A percentile compares a stretch with the other conserved stretches of the same genome.
phyloP scores from a whole-genome alignment of 2,113 vertebrate genomes.

The Psophia crepitans region DNA sequence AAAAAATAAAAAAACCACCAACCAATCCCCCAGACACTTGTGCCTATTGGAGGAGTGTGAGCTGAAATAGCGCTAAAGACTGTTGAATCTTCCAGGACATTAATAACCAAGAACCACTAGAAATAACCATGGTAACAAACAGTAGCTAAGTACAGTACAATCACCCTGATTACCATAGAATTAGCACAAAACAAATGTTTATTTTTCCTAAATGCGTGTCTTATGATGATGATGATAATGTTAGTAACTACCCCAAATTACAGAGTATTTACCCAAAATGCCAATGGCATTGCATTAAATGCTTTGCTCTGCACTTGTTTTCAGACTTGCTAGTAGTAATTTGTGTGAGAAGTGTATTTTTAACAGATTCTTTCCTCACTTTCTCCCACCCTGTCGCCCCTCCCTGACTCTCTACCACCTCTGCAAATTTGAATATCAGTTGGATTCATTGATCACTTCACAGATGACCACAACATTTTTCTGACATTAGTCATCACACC shows the following conservation, averaged over 20 bases:
- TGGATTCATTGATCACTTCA: slow-evolving; percentile 21
- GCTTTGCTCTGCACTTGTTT: slow-evolving; percentile 65
- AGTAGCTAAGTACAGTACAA: slow-evolving; percentile 75
- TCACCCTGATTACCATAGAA: slow-evolving; percentile 80
- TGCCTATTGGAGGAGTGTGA: slow-evolving; percentile 19
- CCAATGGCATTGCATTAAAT: slow-evolving; percentile 42
- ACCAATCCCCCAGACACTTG: not conserved
- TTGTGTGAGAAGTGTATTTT: slow-evolving; percentile 50
- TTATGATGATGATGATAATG: slow-evolving; percentile 67
- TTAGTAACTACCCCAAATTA: slow-evolving; percentile 68
- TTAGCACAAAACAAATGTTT: slow-evolving; percentile 82
- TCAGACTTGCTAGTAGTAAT: slow-evolving; percentile 51
- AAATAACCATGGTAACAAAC: slow-evolving; percentile 80
- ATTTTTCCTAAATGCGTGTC: slow-evolving; percentile 73
- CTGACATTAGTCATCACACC: not conserved
- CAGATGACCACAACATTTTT: not conserved
- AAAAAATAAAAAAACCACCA: slow-evolving; percentile 3
- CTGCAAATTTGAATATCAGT: not conserved
- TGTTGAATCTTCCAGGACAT: slow-evolving; percentile 68
- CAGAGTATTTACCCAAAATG: slow-evolving; percentile 48
- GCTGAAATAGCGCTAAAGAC: slow-evolving; percentile 47
- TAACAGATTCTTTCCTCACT: slow-evolving; percentile 21
- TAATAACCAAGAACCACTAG: slow-evolving; percentile 74
- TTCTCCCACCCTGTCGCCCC: not conserved
- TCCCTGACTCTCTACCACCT: not conserved